Percentiles rank a stretch among this genome's conserved stretches.
Conservation (phyloP, 2,888 invertebrate species). For the Campopleginae sp. region DNA sequence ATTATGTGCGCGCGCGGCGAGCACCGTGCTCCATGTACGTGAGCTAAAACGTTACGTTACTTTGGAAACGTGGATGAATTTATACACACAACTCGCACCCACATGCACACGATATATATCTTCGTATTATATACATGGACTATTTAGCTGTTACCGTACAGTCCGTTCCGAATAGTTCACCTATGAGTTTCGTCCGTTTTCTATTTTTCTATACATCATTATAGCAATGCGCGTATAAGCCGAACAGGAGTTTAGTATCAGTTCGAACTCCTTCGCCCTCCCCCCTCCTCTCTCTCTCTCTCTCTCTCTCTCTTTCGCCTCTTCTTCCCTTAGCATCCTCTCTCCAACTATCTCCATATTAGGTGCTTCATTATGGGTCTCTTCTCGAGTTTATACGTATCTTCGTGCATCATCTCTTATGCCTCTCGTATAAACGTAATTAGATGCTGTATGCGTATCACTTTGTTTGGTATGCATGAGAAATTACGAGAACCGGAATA, state of each 20-base stretch:
- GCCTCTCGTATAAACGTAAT: slow-evolving; percentile 53
- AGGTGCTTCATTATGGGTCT: slow-evolving; percentile 63
- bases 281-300: not conserved
- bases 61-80: slow-evolving; percentile 11
- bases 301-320: not conserved
- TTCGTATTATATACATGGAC: not conserved
- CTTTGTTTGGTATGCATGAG: slow-evolving; percentile 50
- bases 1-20: slow-evolving; percentile 12
- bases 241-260: slow-evolving; percentile 48
- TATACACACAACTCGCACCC: slow-evolving; percentile 10
- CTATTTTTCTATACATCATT: slow-evolving; percentile 59
- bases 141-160: slow-evolving; percentile 32
- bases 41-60: slow-evolving; percentile 47
- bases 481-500: slow-evolving; percentile 45
- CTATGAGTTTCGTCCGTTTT: slow-evolving; percentile 53
- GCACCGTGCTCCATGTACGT: slow-evolving; percentile 36
- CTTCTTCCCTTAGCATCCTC: not conserved
- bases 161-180: slow-evolving; percentile 34
- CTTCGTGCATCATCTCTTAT: slow-evolving; percentile 59
- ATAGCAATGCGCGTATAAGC: slow-evolving; percentile 38
- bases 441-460: slow-evolving; percentile 54
- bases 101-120: not conserved
- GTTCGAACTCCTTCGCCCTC: not conserved
- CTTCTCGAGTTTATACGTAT: slow-evolving; percentile 56
- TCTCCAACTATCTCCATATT: slow-evolving; percentile 54